phyloP scores from a whole-genome alignment of 2,113 vertebrate species.

The Bungarus multicinctus region DNA sequence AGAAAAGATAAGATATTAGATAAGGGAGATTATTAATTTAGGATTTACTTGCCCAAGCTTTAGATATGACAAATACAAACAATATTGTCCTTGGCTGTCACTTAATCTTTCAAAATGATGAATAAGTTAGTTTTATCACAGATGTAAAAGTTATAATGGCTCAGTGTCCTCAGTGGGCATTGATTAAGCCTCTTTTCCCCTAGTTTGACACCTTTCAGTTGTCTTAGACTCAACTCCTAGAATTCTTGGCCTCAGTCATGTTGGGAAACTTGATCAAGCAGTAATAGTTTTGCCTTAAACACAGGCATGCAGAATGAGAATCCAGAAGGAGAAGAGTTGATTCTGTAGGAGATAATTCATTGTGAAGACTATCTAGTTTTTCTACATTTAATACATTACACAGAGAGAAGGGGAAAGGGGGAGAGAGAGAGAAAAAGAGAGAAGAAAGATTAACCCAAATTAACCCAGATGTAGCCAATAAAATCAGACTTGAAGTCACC shows the following conservation, averaged over 20 bases:
- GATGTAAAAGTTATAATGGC: constrained; percentile 28
- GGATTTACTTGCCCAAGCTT: constrained; percentile 29
- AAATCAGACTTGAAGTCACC: too few species aligned
- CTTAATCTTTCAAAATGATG: constrained; percentile 35
- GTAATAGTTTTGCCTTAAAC: not conserved
- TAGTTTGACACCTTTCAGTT: not conserved
- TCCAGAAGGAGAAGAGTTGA: not conserved
- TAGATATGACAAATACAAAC: constrained; percentile 27
- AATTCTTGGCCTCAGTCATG: not conserved
- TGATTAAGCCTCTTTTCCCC: not conserved
- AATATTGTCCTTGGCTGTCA: not conserved
- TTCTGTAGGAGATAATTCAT: not conserved
- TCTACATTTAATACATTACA: not conserved
- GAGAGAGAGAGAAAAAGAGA: not conserved
- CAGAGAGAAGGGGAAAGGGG: too few species aligned
- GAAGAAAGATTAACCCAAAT: too few species aligned
- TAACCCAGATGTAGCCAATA: too few species aligned
- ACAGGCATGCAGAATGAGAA: not conserved
- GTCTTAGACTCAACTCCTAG: not conserved
- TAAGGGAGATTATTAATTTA: constrained; percentile 45
- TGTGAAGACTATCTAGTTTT: not conserved
- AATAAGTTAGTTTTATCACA: not conserved
- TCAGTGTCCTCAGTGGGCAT: not conserved
- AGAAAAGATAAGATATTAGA: constrained; percentile 27
- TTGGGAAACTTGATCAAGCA: not conserved